Evolutionary conservation across 1,140 invertebrate species (phyloP).

Genomic region (Fragariocoptes setiger): DNA sequence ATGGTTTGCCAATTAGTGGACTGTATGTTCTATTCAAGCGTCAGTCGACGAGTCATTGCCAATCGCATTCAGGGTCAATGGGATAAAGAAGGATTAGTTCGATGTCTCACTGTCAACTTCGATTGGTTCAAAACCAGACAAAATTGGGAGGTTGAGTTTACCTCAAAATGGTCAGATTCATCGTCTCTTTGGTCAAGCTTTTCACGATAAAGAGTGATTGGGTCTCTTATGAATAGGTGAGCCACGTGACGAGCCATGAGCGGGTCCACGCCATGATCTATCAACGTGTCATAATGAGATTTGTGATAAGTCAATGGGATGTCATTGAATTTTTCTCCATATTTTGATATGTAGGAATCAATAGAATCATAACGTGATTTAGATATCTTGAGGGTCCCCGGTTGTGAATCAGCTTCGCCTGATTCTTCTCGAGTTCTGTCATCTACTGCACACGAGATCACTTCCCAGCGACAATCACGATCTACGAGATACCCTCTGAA

Average conservation of each 20-base stretch:
- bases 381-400: constrained; percentile 26
- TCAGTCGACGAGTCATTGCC: constrained; percentile 1
- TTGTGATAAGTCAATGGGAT: constrained; percentile 56
- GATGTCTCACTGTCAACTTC: background rate
- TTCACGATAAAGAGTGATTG: constrained; percentile 76
- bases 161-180: constrained; percentile 96
- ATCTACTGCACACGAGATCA: constrained; percentile 76
- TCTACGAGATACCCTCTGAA: constrained; percentile 73
- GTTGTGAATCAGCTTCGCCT: no score
- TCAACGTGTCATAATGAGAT: constrained; percentile 41
- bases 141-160: constrained; percentile 18
- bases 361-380: constrained; percentile 95
- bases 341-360: constrained; percentile 69
- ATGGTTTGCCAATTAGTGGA: constrained; percentile 99
- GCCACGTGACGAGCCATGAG: constrained; percentile 62
- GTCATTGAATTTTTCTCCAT: constrained; percentile 65
- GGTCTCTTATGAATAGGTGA: constrained; percentile 91
- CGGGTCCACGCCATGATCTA: constrained; percentile 54
- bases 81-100: background rate
- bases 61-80: background rate
- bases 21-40: constrained; percentile 54
- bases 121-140: no score
- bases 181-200: constrained; percentile 76
- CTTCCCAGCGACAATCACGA: constrained; percentile 82
- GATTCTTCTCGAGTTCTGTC: constrained; percentile 76